Conservation (phyloP, 1,140 invertebrate species). For the Listronotus oregonensis region DNA sequence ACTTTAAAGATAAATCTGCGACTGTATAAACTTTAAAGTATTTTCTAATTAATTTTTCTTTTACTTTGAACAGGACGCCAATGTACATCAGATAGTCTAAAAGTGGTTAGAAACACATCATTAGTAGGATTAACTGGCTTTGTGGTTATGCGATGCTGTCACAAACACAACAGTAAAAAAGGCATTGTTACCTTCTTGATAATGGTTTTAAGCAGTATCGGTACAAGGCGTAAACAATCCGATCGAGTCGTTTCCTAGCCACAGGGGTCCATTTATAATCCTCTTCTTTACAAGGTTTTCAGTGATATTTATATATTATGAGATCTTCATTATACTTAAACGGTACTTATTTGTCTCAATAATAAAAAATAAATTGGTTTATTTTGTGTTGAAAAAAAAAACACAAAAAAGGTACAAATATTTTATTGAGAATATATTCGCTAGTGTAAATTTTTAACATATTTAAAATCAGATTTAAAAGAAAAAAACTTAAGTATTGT, state of each 20-base stretch:
- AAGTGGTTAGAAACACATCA: conserved; percentile 33
- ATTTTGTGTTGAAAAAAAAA: no score
- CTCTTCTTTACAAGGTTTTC: conserved; percentile 18
- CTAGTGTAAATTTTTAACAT: no score
- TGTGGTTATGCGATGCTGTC: conserved; percentile 37
- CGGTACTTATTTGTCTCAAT: no score
- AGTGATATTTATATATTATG: background rate
- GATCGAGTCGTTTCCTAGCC: conserved; percentile 33
- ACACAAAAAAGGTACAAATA: no score
- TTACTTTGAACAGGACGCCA: conserved; percentile 1
- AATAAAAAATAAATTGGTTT: no score
- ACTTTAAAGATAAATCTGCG: no score
- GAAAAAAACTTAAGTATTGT: no score
- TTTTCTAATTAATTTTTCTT: no score
- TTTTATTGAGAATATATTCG: no score
- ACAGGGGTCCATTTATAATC: conserved; percentile 35
- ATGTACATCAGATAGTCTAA: conserved; percentile 1
- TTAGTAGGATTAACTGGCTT: conserved; percentile 42
- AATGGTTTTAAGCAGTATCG: conserved; percentile 32
- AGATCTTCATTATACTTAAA: no score
- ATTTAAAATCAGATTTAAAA: no score
- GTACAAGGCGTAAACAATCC: conserved; percentile 42
- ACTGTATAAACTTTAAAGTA: no score
- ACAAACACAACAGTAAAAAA: conserved; percentile 38
- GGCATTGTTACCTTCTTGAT: conserved; percentile 32